Conservation (phyloP, 2,113 vertebrate genomes). For the Seriola aureovittata region DNA sequence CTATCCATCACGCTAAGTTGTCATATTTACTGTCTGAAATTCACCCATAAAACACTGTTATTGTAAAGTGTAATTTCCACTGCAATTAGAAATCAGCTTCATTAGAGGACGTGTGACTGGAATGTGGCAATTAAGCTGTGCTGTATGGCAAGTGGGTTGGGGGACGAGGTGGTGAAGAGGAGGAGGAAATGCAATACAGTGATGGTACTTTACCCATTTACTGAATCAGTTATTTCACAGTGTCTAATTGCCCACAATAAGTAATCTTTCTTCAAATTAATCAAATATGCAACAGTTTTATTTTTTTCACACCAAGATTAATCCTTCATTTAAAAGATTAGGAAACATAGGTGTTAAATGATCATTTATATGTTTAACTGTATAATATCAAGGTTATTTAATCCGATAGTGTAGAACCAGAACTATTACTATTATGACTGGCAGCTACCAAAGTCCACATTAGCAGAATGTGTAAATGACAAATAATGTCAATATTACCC, state of each 20-base stretch:
- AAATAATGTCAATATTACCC: not conserved
- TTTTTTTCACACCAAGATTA: not conserved
- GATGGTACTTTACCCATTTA: constrained; percentile 47
- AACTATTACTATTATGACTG: constrained; percentile 1
- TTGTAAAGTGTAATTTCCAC: constrained; percentile 77
- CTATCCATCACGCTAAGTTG: constrained; percentile 73
- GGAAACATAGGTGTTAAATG: not conserved
- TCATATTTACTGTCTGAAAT: constrained; percentile 80
- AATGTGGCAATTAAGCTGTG: constrained; percentile 75
- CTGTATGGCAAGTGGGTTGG: constrained; percentile 37
- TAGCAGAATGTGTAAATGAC: not conserved
- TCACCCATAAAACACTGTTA: constrained; percentile 81
- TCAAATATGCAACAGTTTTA: constrained; percentile 9
- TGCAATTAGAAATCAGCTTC: constrained; percentile 83
- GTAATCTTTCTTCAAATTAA: constrained; percentile 22
- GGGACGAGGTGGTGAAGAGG: constrained; percentile 9
- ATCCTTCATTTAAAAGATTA: constrained; percentile 17
- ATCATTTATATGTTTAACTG: not conserved
- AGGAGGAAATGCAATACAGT: constrained; percentile 19
- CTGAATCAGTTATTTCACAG: constrained; percentile 51
- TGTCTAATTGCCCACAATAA: constrained; percentile 35
- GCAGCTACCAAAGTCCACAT: not conserved
- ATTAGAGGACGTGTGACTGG: constrained; percentile 77
- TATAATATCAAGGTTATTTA: not conserved
- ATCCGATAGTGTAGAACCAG: not conserved